These are phyloP conservation scores for Mylabris sibirica DNA, from an alignment of 2,888 invertebrate species.

Conservation along the genomic window DNA sequence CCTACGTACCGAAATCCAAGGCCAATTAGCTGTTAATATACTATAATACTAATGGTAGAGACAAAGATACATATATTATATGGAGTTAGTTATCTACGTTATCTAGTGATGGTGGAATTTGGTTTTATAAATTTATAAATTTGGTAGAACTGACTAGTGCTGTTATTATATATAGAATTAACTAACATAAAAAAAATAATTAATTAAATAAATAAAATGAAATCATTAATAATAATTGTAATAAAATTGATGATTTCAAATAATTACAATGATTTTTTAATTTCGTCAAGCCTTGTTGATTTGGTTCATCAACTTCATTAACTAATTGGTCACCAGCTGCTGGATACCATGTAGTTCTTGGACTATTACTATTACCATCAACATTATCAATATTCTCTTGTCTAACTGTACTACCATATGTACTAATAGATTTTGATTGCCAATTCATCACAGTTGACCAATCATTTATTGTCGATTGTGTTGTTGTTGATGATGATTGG, in stretches of 20 bases:
- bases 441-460: slow-evolving; percentile 54
- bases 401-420: slow-evolving; percentile 25
- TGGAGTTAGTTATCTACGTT: not conserved
- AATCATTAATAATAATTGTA: not conserved
- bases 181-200: not conserved
- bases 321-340: slow-evolving; percentile 64
- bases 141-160: not conserved
- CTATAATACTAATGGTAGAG: too few species aligned
- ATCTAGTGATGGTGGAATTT: not conserved
- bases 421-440: slow-evolving; percentile 28
- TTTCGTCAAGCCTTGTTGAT: slow-evolving; percentile 63
- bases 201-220: not conserved
- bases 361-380: not conserved
- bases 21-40: too few species aligned
- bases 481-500: slow-evolving; percentile 20
- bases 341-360: slow-evolving; percentile 60
- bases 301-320: slow-evolving; percentile 67
- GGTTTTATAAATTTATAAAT: not conserved
- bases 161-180: not conserved
- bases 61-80: too few species aligned
- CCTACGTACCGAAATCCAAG: too few species aligned
- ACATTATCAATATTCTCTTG: not conserved
- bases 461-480: slow-evolving; percentile 40
- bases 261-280: slow-evolving; percentile 33
- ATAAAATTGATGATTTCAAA: not conserved